Evolutionary conservation across 2,888 invertebrate species (phyloP).

Genomic region (Sceliomorpha sp.): DNA sequence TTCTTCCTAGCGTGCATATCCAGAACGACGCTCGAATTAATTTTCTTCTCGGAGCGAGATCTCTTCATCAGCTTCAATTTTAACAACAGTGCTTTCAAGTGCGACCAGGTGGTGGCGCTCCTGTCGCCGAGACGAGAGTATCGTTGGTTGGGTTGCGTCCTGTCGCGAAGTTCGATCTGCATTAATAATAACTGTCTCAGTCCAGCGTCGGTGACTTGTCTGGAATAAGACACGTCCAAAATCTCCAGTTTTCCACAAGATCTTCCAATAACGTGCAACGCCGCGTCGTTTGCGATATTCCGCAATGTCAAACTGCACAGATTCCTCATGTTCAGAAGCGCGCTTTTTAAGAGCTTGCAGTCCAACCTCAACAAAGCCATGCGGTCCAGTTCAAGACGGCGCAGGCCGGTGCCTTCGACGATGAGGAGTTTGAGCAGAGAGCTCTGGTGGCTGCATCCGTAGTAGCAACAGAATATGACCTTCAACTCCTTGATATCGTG

Average conservation of each 20-base stretch:
- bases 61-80: slow-evolving; percentile 63
- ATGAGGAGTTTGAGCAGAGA: slow-evolving; percentile 77
- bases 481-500: slow-evolving; percentile 76
- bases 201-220: slow-evolving; percentile 79
- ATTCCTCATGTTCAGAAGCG: slow-evolving; percentile 74
- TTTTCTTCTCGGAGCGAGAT: slow-evolving; percentile 64
- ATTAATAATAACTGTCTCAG: slow-evolving; percentile 75
- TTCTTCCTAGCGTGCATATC: slow-evolving; percentile 77
- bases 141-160: slow-evolving; percentile 49
- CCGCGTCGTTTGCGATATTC: slow-evolving; percentile 78
- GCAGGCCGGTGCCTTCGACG: slow-evolving; percentile 75
- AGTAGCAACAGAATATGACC: slow-evolving; percentile 80
- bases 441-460: slow-evolving; percentile 80
- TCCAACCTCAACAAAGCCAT: slow-evolving; percentile 78
- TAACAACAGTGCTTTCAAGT: slow-evolving; percentile 68
- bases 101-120: slow-evolving; percentile 71
- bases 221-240: slow-evolving; percentile 79
- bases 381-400: slow-evolving; percentile 76
- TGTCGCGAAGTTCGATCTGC: slow-evolving; percentile 77
- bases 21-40: slow-evolving; percentile 68
- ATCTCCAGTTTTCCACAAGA: slow-evolving; percentile 76
- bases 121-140: slow-evolving; percentile 3
- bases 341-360: slow-evolving; percentile 74
- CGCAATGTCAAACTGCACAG: slow-evolving; percentile 76
- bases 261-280: slow-evolving; percentile 77